These are phyloP conservation scores for Nasonovia ribisnigri DNA, from an alignment of 2,888 invertebrate species.

Conservation along the genomic window DNA sequence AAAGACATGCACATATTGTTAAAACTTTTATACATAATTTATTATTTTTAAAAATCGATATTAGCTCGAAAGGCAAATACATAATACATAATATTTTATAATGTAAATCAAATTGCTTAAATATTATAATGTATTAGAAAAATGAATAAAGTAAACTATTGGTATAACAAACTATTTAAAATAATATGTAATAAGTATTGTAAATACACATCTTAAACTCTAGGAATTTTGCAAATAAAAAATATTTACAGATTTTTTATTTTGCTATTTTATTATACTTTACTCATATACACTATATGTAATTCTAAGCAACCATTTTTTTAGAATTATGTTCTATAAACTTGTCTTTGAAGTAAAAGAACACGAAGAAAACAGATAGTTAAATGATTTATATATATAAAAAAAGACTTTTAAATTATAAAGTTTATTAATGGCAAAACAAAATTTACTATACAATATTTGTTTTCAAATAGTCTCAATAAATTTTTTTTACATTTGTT, in stretches of 20 bases:
- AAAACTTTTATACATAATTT: slow-evolving; percentile 51
- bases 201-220: slow-evolving; percentile 54
- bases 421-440: slow-evolving; percentile 60
- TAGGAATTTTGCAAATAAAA: slow-evolving; percentile 32
- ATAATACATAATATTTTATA: slow-evolving; percentile 56
- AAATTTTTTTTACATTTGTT: slow-evolving; percentile 52
- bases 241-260: slow-evolving; percentile 59
- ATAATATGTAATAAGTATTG: slow-evolving; percentile 45
- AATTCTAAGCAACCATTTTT: slow-evolving; percentile 2
- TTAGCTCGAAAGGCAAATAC: slow-evolving; percentile 39
- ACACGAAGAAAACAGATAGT: slow-evolving; percentile 42
- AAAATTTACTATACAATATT: slow-evolving; percentile 47
- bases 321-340: slow-evolving; percentile 3
- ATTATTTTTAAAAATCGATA: slow-evolving; percentile 54
- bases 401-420: slow-evolving; percentile 33
- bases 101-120: slow-evolving; percentile 53
- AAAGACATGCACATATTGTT: slow-evolving; percentile 64
- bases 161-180: slow-evolving; percentile 58
- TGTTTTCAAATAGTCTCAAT: slow-evolving; percentile 57
- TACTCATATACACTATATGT: slow-evolving; percentile 28
- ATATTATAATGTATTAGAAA: slow-evolving; percentile 58
- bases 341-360: slow-evolving; percentile 44
- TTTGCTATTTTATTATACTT: slow-evolving; percentile 8
- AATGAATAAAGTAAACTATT: slow-evolving; percentile 59
- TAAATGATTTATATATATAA: background rate